Evolutionary conservation across 1,140 invertebrate species (phyloP).

Genomic region (Bilobella aurantiaca): DNA sequence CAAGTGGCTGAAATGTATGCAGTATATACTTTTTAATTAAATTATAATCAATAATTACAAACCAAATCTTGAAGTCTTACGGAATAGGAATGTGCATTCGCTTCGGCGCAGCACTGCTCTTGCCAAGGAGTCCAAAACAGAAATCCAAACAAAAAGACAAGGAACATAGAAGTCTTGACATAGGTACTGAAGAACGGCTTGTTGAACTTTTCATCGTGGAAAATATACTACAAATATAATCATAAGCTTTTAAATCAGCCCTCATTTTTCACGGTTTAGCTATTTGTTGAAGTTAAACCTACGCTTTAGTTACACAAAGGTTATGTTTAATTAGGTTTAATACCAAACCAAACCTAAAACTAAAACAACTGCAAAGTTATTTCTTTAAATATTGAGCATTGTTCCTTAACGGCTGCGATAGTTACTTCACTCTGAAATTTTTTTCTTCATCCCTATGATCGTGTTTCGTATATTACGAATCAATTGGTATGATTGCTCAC

Average conservation of each 20-base stretch:
- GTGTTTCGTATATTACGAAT: too few species aligned
- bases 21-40: too few species aligned
- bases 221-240: slow-evolving; percentile 60
- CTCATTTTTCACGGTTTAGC: not conserved
- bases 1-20: too few species aligned
- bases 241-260: too few species aligned
- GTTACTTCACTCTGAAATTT: too few species aligned
- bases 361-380: too few species aligned
- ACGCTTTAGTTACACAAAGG: too few species aligned
- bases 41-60: not conserved
- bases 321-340: too few species aligned
- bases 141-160: slow-evolving; percentile 68
- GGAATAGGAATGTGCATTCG: not conserved
- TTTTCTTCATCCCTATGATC: too few species aligned
- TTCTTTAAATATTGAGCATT: too few species aligned
- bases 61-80: not conserved
- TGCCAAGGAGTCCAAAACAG: slow-evolving; percentile 72
- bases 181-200: slow-evolving; percentile 85
- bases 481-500: slow-evolving; percentile 50
- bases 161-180: slow-evolving; percentile 77
- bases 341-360: too few species aligned
- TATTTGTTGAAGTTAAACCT: not conserved
- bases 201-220: slow-evolving; percentile 62
- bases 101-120: slow-evolving; percentile 48
- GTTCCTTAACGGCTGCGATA: too few species aligned